These are phyloP conservation scores for Dicycla oo DNA, from an alignment of 2,888 invertebrate genomes.

Conservation along the genomic window DNA sequence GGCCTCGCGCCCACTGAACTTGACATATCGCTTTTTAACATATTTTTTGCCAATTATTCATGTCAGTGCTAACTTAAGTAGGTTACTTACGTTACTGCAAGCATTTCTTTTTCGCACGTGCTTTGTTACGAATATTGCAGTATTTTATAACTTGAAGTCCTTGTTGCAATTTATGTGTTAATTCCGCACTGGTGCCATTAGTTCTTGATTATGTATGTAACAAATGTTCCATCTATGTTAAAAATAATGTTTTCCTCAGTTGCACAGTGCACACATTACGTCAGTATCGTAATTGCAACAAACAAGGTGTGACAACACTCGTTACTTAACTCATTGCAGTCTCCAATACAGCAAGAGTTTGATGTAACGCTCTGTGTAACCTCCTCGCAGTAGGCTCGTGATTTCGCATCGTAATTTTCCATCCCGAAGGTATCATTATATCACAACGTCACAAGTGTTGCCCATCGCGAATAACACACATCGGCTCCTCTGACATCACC, in stretches of 20 bases:
- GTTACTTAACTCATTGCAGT: slow-evolving; percentile 86
- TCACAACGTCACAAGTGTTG: slow-evolving; percentile 58
- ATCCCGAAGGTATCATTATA: slow-evolving; percentile 76
- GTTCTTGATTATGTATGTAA: slow-evolving; percentile 31
- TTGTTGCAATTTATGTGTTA: slow-evolving; percentile 41
- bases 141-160: slow-evolving; percentile 32
- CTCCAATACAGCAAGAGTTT: slow-evolving; percentile 78
- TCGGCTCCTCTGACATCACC: slow-evolving; percentile 79
- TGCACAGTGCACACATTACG: slow-evolving; percentile 76
- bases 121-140: slow-evolving; percentile 50
- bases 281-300: slow-evolving; percentile 83
- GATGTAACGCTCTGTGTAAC: slow-evolving; percentile 80
- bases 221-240: slow-evolving; percentile 40
- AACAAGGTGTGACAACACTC: slow-evolving; percentile 86
- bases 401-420: slow-evolving; percentile 78
- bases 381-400: slow-evolving; percentile 71
- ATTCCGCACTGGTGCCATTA: slow-evolving; percentile 32
- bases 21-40: slow-evolving; percentile 86
- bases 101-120: slow-evolving; percentile 50
- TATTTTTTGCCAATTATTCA: slow-evolving; percentile 80
- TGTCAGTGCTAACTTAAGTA: slow-evolving; percentile 73
- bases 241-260: slow-evolving; percentile 67
- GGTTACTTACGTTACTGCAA: slow-evolving; percentile 59
- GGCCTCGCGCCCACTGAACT: slow-evolving; percentile 86
- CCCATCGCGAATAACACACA: slow-evolving; percentile 73